Base-by-base conservation (phyloP, 1,140 invertebrate species). In the Condylostylus longicornis region DNA sequence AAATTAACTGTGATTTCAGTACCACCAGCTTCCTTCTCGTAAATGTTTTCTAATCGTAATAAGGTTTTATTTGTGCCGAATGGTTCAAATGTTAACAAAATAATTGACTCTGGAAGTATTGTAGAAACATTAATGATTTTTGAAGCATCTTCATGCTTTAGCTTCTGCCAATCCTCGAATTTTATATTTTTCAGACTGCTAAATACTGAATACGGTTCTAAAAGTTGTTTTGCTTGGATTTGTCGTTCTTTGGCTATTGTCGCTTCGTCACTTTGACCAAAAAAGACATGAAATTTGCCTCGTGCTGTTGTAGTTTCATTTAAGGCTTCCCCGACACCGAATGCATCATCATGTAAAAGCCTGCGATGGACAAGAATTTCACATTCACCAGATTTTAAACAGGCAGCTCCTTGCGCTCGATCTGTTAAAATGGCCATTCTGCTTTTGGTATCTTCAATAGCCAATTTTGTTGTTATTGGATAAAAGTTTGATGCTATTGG, bases 271-370 rank as follows among this genome's bases (percentile, higher is more conserved):
- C 29, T 42, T 32, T 27, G 14, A 8, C 71, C 72, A 23, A 65
- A 64, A 33, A 70, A 47, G 9, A 81, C 45, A 47, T 70, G 74
- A 63, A 82, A 82, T 19, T 69, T 75, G 21, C 91, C 93, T 41
- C 79, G 68, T 0, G 77, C 78, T 5, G 94, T 76, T 0, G 72
- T 87, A 2, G 70, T 72, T 67, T 98, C 94, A 54, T 96, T 88
- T 1, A 98, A 62, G 1, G 91, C 73, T 66, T 98, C 91, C 0
- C 70, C 82, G 0, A 98, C 90, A n/a, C 93, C 94, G 47, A 90
- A 89, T 4, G 76, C 77, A 63, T 98, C 94, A 53, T 98, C 93
- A 38, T 74, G 66, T 2, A 94, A 48, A 18, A 90, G 62, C 33
- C 89, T 69, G 40, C 93, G 71, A 53, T 97, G 91, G 15, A 85